Conservation (phyloP, 92 coral and sea anemone species). For the Metridium senile region DNA sequence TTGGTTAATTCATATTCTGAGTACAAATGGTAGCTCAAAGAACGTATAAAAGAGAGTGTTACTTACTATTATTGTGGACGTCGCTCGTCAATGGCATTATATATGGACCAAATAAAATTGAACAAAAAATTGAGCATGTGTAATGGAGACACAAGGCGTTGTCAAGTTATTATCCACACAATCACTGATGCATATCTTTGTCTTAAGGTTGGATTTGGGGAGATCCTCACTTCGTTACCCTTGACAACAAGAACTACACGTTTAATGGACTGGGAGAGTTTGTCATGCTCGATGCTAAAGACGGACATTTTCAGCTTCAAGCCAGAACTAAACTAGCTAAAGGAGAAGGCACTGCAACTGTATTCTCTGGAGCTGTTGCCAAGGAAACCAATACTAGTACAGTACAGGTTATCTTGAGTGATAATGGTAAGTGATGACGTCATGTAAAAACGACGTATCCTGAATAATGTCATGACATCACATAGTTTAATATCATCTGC, state of each 20-base stretch:
- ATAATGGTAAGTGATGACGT: constrained; percentile 37
- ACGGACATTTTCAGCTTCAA: constrained; percentile 56
- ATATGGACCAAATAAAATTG: not conserved
- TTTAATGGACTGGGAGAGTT: constrained; percentile 45
- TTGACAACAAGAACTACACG: constrained; percentile 65
- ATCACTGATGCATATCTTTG: no score
- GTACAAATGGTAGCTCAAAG: no score
- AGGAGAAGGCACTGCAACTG: constrained; percentile 46
- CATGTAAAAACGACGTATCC: no score
- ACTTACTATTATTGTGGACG: no score
- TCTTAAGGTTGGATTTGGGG: constrained; percentile 66
- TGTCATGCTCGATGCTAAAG: constrained; percentile 55
- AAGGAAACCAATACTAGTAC: constrained; percentile 51
- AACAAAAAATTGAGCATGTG: not conserved
- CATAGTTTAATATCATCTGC: not conserved
- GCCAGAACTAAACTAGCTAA: constrained; percentile 55
- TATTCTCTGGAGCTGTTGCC: constrained; percentile 63
- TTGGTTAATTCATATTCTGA: no score
- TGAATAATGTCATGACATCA: not conserved
- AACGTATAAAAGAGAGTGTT: no score
- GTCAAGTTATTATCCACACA: no score
- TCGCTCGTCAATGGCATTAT: no score
- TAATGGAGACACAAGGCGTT: not conserved
- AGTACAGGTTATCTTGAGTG: constrained; percentile 48
- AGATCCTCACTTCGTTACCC: constrained; percentile 64